Percentiles rank a stretch among this genome's conserved stretches.
phyloP scores from a whole-genome alignment of 2,113 vertebrate genomes.

The Spea multiplicata region DNA sequence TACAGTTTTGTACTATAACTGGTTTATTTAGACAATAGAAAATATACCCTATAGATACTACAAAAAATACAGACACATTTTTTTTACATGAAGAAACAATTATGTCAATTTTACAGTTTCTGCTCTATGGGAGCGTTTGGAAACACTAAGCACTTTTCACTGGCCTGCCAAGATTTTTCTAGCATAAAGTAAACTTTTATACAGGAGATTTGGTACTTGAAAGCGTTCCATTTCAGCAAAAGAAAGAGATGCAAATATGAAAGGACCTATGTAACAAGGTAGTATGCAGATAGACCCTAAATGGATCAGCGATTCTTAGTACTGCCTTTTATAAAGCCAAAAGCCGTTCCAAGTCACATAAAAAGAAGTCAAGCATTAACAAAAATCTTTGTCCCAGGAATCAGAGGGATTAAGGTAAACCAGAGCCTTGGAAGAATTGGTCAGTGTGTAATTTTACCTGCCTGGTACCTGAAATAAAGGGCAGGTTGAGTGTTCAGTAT shows the following conservation, averaged over 20 bases:
- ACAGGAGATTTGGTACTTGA: slow-evolving; percentile 1
- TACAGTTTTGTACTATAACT: too few relatives aligned
- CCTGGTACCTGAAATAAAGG: slow-evolving; percentile 44
- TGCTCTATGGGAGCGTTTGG: neutral
- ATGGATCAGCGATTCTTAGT: slow-evolving; percentile 17
- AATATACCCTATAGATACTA: too few relatives aligned
- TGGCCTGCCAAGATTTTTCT: slow-evolving; percentile 9
- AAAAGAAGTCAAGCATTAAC: slow-evolving; percentile 35
- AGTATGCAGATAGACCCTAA: slow-evolving; percentile 20
- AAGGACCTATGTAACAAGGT: neutral
- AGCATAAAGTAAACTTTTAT: slow-evolving; percentile 14
- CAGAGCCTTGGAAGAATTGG: slow-evolving; percentile 38
- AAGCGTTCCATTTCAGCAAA: slow-evolving; percentile 8
- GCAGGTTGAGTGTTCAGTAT: slow-evolving; percentile 44
- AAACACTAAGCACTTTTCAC: neutral
- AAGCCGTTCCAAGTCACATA: slow-evolving; percentile 23
- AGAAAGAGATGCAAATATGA: slow-evolving; percentile 16
- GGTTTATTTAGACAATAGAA: too few relatives aligned
- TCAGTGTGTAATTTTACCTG: slow-evolving; percentile 43
- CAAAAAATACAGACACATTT: too few relatives aligned
- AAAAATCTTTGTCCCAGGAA: slow-evolving; percentile 42
- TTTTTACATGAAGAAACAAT: too few relatives aligned
- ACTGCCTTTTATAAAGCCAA: slow-evolving; percentile 3
- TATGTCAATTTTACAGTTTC: too few relatives aligned
- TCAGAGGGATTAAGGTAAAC: slow-evolving; percentile 45